Evolutionary conservation across 2,797 vertebrate species (phyloP).

Genomic region (Gouania willdenowi): DNA sequence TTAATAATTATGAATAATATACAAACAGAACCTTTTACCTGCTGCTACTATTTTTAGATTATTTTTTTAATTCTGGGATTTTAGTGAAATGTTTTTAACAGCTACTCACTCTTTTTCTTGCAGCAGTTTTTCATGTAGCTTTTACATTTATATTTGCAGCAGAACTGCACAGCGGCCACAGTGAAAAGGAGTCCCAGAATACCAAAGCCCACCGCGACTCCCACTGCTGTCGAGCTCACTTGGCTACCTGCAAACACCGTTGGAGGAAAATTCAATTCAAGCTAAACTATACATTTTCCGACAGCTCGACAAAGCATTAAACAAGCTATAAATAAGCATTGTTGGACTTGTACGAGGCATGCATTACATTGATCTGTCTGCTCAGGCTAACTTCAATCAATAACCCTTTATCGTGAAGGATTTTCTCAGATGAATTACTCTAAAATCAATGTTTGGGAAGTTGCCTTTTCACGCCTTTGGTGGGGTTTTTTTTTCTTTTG

Average conservation of each 20-base stretch:
- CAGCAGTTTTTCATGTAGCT: slow-evolving; percentile 49
- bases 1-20: too few species aligned
- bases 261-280: neutral
- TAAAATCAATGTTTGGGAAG: slow-evolving; percentile 19
- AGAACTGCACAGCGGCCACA: slow-evolving; percentile 65
- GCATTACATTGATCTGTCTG: neutral
- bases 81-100: too few species aligned
- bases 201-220: slow-evolving; percentile 60
- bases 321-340: slow-evolving; percentile 2
- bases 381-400: slow-evolving; percentile 10
- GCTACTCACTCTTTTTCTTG: slow-evolving; percentile 60
- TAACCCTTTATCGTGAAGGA: slow-evolving; percentile 7
- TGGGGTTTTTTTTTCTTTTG: too few species aligned
- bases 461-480: neutral
- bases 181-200: slow-evolving; percentile 63
- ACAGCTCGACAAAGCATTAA: neutral
- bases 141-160: slow-evolving; percentile 63
- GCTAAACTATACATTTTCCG: too few species aligned
- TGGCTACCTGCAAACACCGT: slow-evolving; percentile 35
- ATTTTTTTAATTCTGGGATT: too few species aligned
- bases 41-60: too few species aligned
- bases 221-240: slow-evolving; percentile 49
- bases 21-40: too few species aligned
- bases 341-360: neutral
- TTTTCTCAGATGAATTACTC: slow-evolving; percentile 14